Base-by-base conservation (phyloP, 2,888 invertebrate genomes). In the Omphaloscelis lunosa region DNA sequence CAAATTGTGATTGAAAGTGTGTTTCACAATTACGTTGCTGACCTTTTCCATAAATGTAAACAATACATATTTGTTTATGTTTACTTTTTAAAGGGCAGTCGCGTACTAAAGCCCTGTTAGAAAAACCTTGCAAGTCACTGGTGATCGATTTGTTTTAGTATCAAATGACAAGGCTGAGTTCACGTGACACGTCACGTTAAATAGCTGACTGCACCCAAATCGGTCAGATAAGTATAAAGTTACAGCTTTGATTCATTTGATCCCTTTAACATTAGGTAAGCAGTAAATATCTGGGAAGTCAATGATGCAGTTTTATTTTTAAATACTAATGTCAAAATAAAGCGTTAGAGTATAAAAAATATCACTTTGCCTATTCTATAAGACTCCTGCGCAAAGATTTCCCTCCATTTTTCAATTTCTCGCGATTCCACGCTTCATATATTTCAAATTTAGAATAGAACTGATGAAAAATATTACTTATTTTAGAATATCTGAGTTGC, bases 81-180 rank as follows among this genome's bases (percentile, higher is more conserved):
- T 39, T n/a, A 45, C 45, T 39, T 48, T 63, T 75, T 27, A 78
- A 81, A 68, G 58, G 67, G 58, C 79, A 83, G 4, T 9, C 34
- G 45, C 75, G 8, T 27, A 48, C 29, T 39, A 34, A 56, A 45
- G 48, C 34, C 39, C 17, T 82, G 29, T 29, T 7, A 2, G 39
- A 34, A 39, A 62, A 84, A 23, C 69, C 80, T 74, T 69, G 34
- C 17, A 67, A 70, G 84, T 80, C 41, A 53, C 29, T 23, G 45
- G 66, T 84, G 69, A 84, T 74, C 74, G 74, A 80, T 84, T 67
- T 84, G n/a, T 45, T 84, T 20, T 8, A 62, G 62, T 81, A 69
- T 81, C 79, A 41, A 41, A 72, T 69, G 63, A 68, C 73, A 83
- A 73, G 72, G 72, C 41, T 59, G 17, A 20, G n/a, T 20, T 53